Evolutionary conservation across 1,140 invertebrate genomes (phyloP).

Genomic region (Cherax destructor): DNA sequence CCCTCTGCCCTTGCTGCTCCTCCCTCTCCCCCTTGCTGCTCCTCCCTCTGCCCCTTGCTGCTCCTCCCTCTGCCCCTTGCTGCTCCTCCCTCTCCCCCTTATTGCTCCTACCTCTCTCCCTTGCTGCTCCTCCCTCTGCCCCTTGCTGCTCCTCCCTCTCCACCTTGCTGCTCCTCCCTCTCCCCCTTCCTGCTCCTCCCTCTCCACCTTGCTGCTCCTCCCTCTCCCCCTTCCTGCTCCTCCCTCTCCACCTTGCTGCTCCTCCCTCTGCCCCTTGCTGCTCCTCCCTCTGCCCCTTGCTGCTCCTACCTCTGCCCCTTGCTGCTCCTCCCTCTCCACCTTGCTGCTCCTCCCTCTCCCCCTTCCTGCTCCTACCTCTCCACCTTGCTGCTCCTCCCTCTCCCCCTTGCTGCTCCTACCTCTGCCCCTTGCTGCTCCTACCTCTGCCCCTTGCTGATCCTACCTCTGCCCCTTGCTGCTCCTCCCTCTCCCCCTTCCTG

Average conservation of each 20-base stretch:
- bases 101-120: too few species aligned
- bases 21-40: too few species aligned
- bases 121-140: background rate
- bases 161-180: background rate
- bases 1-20: background rate
- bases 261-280: background rate
- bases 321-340: background rate
- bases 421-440: background rate
- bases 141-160: too few species aligned
- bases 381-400: background rate
- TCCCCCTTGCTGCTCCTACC: background rate
- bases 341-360: background rate
- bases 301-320: too few species aligned
- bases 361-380: background rate
- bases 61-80: too few species aligned
- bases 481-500: background rate
- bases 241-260: background rate
- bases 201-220: background rate
- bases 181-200: background rate
- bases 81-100: background rate
- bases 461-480: too few species aligned
- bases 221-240: background rate
- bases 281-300: background rate
- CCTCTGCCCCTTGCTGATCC: too few species aligned
- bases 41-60: too few species aligned